Percentiles rank a stretch among this genome's conserved stretches.
These are phyloP conservation scores for Eriosoma lanigerum DNA, from an alignment of 1,140 invertebrate species.

Conservation along the genomic window DNA sequence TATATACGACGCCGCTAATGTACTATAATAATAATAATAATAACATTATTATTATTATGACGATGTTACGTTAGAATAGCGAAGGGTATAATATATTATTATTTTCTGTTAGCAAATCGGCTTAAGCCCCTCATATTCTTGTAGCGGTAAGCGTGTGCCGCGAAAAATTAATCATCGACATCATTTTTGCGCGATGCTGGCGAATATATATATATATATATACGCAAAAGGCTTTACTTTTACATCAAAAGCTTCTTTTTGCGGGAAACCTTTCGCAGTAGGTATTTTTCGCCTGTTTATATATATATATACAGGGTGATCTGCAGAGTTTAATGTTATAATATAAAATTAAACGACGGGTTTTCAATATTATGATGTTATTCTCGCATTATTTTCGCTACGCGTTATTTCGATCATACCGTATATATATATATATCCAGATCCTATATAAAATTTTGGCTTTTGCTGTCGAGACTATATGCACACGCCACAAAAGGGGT, in stretches of 20 bases:
- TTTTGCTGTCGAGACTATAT: not conserved
- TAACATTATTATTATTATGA: not conserved
- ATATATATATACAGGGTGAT: no score
- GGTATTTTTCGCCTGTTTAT: not conserved
- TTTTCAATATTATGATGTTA: no score
- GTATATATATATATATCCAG: no score
- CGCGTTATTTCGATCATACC: no score
- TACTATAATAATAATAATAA: no score
- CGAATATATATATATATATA: not conserved
- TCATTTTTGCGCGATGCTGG: not conserved
- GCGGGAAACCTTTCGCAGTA: slow-evolving; percentile 30
- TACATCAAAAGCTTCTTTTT: slow-evolving; percentile 36
- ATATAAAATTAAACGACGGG: no score
- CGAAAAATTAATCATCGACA: slow-evolving; percentile 31
- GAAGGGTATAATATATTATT: slow-evolving; percentile 5
- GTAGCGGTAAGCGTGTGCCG: not conserved
- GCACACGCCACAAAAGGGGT: not conserved
- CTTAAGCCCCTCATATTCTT: not conserved
- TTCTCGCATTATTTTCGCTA: no score
- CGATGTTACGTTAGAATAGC: not conserved
- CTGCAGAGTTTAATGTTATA: no score
- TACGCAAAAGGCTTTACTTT: slow-evolving; percentile 31
- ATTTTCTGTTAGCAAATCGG: slow-evolving; percentile 29
- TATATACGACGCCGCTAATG: no score
- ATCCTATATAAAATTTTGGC: slow-evolving; percentile 4